Percentiles rank a stretch among this genome's conserved stretches.
Evolutionary conservation across 2,113 vertebrate species (phyloP).

Genomic region (Anguilla japonica): DNA sequence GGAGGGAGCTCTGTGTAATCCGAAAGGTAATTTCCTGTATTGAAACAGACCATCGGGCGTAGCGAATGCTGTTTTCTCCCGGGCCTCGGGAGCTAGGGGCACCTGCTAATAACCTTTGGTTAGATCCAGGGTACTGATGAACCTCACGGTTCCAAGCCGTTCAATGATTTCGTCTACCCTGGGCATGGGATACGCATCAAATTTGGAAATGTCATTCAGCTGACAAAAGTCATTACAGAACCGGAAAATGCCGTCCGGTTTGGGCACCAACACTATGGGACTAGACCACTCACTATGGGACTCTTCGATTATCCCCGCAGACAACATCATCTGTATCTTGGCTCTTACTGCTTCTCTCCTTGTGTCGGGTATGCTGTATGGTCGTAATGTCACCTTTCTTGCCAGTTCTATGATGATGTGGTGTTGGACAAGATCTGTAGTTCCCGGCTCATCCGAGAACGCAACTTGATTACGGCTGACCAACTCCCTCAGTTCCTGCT

Average conservation of each 20-base stretch:
- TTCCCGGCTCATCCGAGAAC: neutral
- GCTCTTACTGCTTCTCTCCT: conserved; percentile 5
- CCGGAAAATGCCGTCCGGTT: neutral
- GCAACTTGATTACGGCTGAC: neutral
- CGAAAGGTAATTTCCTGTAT: too few species aligned
- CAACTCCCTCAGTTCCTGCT: too few species aligned
- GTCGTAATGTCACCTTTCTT: neutral
- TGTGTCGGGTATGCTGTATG: conserved; percentile 12
- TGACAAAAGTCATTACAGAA: conserved; percentile 17
- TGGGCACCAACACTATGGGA: neutral
- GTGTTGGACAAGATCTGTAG: neutral
- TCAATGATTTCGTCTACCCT: neutral
- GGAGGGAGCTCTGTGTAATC: neutral
- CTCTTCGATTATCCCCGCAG: neutral
- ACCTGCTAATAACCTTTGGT: conserved; percentile 25
- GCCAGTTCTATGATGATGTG: neutral
- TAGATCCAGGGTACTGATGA: conserved; percentile 20
- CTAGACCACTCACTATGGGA: neutral
- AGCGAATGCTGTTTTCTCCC: neutral
- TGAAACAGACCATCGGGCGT: neutral
- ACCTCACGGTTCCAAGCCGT: neutral
- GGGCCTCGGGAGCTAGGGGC: neutral
- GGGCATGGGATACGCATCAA: neutral
- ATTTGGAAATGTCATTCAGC: neutral
- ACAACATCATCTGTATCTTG: neutral